These are phyloP conservation scores for Pimpla rufipes DNA, from an alignment of 2,888 invertebrate genomes.

Conservation along the genomic window DNA sequence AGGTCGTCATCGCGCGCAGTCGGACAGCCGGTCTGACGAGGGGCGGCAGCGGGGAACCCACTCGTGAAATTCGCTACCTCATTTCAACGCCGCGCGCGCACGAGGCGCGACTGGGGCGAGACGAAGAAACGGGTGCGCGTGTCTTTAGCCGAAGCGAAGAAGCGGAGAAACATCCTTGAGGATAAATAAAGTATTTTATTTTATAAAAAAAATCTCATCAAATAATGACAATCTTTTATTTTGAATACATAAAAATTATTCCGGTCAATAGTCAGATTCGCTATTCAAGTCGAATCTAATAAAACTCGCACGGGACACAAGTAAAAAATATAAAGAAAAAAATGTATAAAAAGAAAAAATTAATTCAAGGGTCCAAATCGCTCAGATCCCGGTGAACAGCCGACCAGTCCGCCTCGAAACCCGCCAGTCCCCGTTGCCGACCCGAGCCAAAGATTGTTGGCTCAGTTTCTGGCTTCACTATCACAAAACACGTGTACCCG, in stretches of 20 bases:
- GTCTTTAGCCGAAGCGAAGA: neutral
- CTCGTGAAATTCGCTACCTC: constrained; percentile 25
- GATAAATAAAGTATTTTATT: neutral
- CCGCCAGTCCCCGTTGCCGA: neutral
- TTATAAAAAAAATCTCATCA: too few relatives aligned
- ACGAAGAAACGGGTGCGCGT: constrained; percentile 15
- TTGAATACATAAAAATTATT: too few relatives aligned
- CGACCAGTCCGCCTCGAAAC: neutral
- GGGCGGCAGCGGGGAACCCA: constrained; percentile 5
- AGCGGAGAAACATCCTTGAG: neutral
- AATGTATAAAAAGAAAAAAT: too few relatives aligned
- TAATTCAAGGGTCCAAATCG: too few relatives aligned
- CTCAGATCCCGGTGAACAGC: neutral
- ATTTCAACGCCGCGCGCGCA: constrained; percentile 1
- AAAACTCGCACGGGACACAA: too few relatives aligned
- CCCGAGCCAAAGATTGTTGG: neutral
- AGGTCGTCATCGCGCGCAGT: constrained; percentile 13
- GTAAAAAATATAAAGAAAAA: too few relatives aligned
- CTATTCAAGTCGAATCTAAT: too few relatives aligned
- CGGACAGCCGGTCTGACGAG: constrained; percentile 28
- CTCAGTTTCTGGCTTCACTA: constrained; percentile 50
- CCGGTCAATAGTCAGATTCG: too few relatives aligned
- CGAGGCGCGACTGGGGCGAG: neutral
- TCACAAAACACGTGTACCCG: constrained; percentile 78
- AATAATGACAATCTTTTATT: too few relatives aligned